Conservation (phyloP, 2,888 invertebrate species). For the Baronia brevicornis region DNA sequence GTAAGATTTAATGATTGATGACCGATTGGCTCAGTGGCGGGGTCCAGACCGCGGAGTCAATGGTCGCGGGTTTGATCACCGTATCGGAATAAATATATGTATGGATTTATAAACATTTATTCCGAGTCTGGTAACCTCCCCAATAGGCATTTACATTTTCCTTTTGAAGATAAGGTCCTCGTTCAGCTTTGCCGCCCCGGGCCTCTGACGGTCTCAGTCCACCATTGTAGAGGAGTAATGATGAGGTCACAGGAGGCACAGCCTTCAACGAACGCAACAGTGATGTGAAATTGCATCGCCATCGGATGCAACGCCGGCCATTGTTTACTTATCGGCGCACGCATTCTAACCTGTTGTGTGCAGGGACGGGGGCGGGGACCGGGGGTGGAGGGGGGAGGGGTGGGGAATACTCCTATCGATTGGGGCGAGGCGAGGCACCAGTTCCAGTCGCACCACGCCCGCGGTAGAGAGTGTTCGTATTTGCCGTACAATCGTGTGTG, state of each 20-base stretch:
- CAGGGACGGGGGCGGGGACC: conserved; percentile 22
- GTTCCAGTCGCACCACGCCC: conserved; percentile 43
- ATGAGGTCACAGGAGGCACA: conserved; percentile 18
- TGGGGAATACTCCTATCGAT: conserved; percentile 39
- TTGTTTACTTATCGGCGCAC: conserved; percentile 49
- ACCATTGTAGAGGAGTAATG: not conserved
- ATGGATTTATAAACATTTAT: too few species aligned
- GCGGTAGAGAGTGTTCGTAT: conserved; percentile 15
- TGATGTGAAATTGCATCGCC: conserved; percentile 8
- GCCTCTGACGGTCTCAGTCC: too few species aligned
- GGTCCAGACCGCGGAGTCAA: too few species aligned
- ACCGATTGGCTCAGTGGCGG: too few species aligned
- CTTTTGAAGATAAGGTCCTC: too few species aligned
- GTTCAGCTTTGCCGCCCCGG: too few species aligned
- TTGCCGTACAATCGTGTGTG: conserved; percentile 21
- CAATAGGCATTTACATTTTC: too few species aligned
- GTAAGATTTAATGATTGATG: too few species aligned
- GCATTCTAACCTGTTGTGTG: conserved; percentile 63
- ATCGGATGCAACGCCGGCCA: conserved; percentile 23
- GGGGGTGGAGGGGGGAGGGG: conserved; percentile 18
- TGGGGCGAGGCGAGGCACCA: conserved; percentile 36
- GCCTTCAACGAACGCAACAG: too few species aligned
- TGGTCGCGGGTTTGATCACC: too few species aligned
- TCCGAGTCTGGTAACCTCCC: too few species aligned
- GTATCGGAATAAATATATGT: too few species aligned